Percentiles rank a stretch among this genome's conserved stretches.
phyloP scores from a whole-genome alignment of 2,113 vertebrate species.

The Ptilorrhoa leucosticta region DNA sequence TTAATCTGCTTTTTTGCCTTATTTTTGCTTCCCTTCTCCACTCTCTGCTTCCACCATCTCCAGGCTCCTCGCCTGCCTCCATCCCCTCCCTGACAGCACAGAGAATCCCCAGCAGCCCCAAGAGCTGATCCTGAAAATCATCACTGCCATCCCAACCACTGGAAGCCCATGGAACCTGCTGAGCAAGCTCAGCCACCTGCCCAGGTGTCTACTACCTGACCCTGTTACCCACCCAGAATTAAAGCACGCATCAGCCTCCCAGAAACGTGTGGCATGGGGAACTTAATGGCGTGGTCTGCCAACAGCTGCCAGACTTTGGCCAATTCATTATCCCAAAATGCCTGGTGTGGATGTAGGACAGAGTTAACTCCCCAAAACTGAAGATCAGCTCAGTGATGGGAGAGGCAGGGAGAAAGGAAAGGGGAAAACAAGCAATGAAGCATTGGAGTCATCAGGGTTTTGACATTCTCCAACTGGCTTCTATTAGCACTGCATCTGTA shows the following conservation, averaged over 20 bases:
- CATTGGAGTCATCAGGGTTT: not conserved
- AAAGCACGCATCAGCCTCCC: not conserved
- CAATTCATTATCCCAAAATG: not conserved
- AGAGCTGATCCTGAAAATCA: not conserved
- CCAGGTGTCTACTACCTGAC: not conserved
- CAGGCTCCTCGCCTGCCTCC: not conserved
- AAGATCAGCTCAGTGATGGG: not conserved
- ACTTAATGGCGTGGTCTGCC: rapidly evolving
- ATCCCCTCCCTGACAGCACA: not conserved
- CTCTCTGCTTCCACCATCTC: not conserved
- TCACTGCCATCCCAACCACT: not conserved
- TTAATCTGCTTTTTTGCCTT: not conserved
- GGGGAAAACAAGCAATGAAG: not conserved
- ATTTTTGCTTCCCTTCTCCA: not conserved
- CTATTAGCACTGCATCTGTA: not conserved
- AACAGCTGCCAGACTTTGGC: not conserved
- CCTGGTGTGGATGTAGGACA: not conserved
- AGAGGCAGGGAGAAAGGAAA: not conserved
- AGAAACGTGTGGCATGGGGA: not conserved
- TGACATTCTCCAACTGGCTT: not conserved
- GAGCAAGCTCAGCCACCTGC: not conserved
- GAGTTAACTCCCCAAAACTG: not conserved
- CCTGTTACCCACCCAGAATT: not conserved
- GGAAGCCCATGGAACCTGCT: not conserved
- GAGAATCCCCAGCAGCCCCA: not conserved